Conservation (phyloP, 2,888 invertebrate species). For the Lithophane leautieri region DNA sequence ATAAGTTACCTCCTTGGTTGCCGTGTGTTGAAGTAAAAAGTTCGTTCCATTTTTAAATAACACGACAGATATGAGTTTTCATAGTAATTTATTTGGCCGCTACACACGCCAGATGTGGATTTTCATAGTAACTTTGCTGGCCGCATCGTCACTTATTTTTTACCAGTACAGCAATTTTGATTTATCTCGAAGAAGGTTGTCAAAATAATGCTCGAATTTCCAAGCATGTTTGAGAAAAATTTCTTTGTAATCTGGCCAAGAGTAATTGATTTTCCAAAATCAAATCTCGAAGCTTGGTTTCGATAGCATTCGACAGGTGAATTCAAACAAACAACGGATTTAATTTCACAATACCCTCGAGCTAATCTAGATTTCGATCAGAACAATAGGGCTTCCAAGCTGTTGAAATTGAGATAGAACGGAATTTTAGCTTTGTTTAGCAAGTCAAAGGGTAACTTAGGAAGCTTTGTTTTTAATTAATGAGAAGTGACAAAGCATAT, state of each 20-base stretch:
- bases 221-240: no score
- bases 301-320: slow-evolving; percentile 59
- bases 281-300: slow-evolving; percentile 45
- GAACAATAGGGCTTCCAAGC: slow-evolving; percentile 38
- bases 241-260: slow-evolving; percentile 34
- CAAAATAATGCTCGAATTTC: no score
- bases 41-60: no score
- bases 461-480: slow-evolving; percentile 34
- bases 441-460: slow-evolving; percentile 11
- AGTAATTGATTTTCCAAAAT: slow-evolving; percentile 55
- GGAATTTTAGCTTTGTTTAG: slow-evolving; percentile 30
- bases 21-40: no score
- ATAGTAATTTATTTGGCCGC: no score
- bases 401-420: slow-evolving; percentile 20
- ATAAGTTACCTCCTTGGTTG: no score
- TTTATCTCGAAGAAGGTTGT: no score
- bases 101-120: no score
- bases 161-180: no score
- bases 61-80: no score
- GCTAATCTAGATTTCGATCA: slow-evolving; percentile 65
- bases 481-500: not conserved
- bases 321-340: slow-evolving; percentile 60
- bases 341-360: slow-evolving; percentile 63
- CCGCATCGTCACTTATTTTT: no score
- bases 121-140: no score